These are phyloP conservation scores for Coccyzus lansbergi DNA, from an alignment of 2,797 vertebrate species.

Conservation along the genomic window DNA sequence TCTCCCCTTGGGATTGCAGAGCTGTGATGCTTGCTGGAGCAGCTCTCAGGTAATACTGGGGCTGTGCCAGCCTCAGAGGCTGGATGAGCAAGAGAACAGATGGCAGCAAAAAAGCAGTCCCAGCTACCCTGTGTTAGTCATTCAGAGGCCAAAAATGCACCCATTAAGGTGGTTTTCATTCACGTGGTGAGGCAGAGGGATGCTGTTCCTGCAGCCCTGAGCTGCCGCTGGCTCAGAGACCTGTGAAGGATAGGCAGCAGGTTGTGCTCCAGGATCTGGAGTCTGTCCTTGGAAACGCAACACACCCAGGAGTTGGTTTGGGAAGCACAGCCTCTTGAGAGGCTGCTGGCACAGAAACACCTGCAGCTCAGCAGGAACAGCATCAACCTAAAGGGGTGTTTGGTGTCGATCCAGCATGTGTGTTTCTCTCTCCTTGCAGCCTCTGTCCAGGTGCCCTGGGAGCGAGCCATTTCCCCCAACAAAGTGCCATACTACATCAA, in stretches of 20 bases:
- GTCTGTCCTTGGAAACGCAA: neutral
- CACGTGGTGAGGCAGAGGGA: fast-evolving
- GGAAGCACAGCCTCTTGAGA: neutral
- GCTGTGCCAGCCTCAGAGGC: neutral
- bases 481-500: conserved; percentile 99
- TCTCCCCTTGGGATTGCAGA: neutral
- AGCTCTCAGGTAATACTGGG: neutral
- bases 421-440: conserved; percentile 79
- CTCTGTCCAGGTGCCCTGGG: conserved; percentile 98
- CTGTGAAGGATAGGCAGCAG: neutral
- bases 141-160: neutral
- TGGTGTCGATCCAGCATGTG: neutral
- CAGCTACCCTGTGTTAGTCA: fast-evolving
- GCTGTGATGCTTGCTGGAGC: neutral
- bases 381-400: neutral
- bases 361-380: neutral
- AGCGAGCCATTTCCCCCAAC: conserved; percentile 97
- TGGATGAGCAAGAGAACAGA: neutral
- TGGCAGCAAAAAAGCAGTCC: neutral
- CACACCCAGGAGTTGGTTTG: neutral
- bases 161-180: neutral
- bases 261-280: neutral
- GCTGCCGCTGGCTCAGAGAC: neutral
- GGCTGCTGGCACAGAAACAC: neutral
- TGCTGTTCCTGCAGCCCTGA: neutral